Percentiles rank a stretch among this genome's conserved stretches.
phyloP scores from a whole-genome alignment of 2,113 vertebrate species.

The Leucopsar rothschildi region DNA sequence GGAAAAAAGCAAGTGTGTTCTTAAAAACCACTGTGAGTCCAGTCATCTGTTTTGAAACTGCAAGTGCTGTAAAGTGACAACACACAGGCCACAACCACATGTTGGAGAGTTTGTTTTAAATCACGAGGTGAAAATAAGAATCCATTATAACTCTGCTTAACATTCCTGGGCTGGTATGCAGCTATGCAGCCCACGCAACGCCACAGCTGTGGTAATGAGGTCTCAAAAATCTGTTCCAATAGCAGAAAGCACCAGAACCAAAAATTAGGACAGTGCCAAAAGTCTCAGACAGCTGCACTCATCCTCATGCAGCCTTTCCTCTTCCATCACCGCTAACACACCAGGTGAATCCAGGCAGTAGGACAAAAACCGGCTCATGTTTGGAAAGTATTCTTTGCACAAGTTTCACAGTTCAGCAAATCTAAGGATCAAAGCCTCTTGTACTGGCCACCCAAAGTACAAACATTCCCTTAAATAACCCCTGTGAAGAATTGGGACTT shows the following conservation, averaged over 20 bases:
- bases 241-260: background rate
- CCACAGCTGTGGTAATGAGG: background rate
- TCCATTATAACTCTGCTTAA: background rate
- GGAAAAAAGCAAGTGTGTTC: background rate
- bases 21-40: background rate
- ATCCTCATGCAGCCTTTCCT: background rate
- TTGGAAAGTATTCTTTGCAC: background rate
- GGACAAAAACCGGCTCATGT: background rate
- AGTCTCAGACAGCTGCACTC: background rate
- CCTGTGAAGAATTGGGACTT: background rate
- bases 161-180: background rate
- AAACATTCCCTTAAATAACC: background rate
- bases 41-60: constrained; percentile 36
- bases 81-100: constrained; percentile 30
- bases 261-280: background rate
- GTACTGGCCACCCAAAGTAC: background rate
- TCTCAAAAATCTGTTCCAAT: background rate
- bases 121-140: constrained; percentile 43
- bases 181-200: background rate
- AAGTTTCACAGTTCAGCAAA: background rate
- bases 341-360: background rate
- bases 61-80: constrained; percentile 48
- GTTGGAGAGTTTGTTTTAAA: constrained; percentile 52
- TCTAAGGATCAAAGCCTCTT: constrained; percentile 4
- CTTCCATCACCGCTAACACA: background rate